phyloP scores from a whole-genome alignment of 2,888 invertebrate species.

The Patella pellucida region DNA sequence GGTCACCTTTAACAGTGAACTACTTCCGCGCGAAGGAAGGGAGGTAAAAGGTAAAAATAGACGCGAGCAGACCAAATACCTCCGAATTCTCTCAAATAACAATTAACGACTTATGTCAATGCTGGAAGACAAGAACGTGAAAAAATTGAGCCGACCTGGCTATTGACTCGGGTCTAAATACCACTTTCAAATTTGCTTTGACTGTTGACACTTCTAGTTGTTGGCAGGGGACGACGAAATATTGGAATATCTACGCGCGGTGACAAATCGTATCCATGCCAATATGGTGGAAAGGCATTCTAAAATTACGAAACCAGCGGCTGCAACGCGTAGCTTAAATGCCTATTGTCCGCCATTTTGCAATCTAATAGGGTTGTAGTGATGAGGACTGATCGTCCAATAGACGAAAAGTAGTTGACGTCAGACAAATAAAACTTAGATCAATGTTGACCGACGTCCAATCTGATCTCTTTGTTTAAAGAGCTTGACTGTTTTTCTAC shows the following conservation, averaged over 20 bases:
- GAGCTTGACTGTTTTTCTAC: neutral
- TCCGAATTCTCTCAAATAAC: neutral
- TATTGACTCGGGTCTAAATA: neutral
- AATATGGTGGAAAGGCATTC: neutral
- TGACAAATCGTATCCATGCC: neutral
- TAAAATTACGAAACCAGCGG: neutral
- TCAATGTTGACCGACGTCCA: neutral
- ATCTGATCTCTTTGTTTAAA: constrained; percentile 3
- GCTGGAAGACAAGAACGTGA: neutral
- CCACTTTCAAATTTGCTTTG: neutral
- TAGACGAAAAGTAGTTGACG: constrained; percentile 2
- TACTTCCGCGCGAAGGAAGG: too few relatives aligned
- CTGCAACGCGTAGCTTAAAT: too few relatives aligned
- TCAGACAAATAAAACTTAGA: neutral
- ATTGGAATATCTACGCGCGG: constrained; percentile 3
- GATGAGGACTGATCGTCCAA: too few relatives aligned
- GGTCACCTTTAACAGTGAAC: too few relatives aligned
- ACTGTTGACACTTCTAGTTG: constrained; percentile 1
- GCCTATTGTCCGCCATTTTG: too few relatives aligned
- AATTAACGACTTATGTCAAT: constrained; percentile 9
- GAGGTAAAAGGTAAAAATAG: neutral
- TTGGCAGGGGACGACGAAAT: neutral
- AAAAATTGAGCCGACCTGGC: neutral
- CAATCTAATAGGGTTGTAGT: too few relatives aligned
- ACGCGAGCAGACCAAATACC: constrained; percentile 1